Conservation (phyloP, 2,113 vertebrate genomes). For the Myiagra hebetior region DNA sequence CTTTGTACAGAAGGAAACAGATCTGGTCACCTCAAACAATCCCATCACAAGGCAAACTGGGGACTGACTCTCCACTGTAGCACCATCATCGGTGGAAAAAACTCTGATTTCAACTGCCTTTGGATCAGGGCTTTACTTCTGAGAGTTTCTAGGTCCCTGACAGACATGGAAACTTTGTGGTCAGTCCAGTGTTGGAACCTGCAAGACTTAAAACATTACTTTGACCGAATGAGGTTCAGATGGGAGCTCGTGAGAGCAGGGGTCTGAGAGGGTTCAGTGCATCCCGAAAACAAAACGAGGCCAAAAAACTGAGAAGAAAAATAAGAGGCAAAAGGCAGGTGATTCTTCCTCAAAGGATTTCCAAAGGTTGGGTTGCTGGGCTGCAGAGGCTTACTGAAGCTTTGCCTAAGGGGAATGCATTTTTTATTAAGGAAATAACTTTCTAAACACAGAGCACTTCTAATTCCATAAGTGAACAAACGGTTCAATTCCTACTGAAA, state of each 20-base stretch:
- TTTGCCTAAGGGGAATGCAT: not conserved
- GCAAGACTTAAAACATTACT: not conserved
- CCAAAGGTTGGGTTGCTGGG: not conserved
- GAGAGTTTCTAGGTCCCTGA: not conserved
- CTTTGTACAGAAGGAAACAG: not conserved
- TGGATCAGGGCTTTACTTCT: not conserved
- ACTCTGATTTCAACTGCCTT: not conserved
- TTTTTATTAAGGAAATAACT: conserved; percentile 45
- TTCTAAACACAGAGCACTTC: conserved; percentile 18
- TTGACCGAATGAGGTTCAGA: not conserved
- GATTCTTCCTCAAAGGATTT: not conserved
- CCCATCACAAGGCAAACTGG: not conserved
- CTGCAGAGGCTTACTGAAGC: not conserved
- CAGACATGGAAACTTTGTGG: not conserved
- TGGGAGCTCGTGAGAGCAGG: not conserved
- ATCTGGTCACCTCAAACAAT: not conserved
- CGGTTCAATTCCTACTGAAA: conserved; percentile 31
- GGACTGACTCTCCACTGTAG: not conserved
- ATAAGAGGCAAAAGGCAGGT: not conserved
- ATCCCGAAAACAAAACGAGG: not conserved
- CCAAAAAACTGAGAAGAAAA: not conserved
- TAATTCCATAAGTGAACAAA: conserved; percentile 39
- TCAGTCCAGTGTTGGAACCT: not conserved
- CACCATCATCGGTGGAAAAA: not conserved
- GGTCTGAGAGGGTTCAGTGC: not conserved